phyloP scores from a whole-genome alignment of 2,113 vertebrate species.

The Poeciliopsis turrubarensis region DNA sequence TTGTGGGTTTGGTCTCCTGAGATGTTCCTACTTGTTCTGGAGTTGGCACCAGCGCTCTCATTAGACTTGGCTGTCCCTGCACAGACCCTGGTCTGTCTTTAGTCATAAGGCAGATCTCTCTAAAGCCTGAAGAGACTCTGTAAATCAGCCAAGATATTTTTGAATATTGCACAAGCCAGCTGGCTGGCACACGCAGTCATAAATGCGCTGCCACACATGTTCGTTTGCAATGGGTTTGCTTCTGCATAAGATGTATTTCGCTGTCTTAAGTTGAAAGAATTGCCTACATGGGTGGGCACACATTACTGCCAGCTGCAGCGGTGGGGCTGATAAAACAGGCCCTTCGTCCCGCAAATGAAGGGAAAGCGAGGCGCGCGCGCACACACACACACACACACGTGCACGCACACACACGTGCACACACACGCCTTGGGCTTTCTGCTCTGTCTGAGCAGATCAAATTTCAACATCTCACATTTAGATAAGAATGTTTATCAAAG shows the following conservation, averaged over 20 bases:
- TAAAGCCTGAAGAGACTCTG: constrained; percentile 60
- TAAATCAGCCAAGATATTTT: constrained; percentile 69
- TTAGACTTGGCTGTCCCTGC: constrained; percentile 56
- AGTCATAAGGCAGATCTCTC: constrained; percentile 68
- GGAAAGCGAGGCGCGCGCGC: constrained; percentile 43
- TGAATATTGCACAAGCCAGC: constrained; percentile 57
- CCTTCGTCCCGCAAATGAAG: constrained; percentile 60
- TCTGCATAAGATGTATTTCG: constrained; percentile 12
- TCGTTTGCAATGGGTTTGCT: constrained; percentile 4
- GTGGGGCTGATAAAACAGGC: constrained; percentile 69
- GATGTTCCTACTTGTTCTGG: constrained; percentile 22
- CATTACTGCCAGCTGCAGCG: constrained; percentile 66
- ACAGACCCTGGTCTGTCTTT: constrained; percentile 50
- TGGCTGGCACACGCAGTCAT: constrained; percentile 57
- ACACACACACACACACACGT: constrained; percentile 5
- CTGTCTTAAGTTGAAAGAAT: constrained; percentile 26
- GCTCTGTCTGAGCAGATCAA: constrained; percentile 59
- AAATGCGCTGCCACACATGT: constrained; percentile 4
- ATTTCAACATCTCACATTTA: constrained; percentile 65
- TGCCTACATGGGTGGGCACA: constrained; percentile 79
- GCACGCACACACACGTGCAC: no score
- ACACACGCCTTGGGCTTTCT: constrained; percentile 35
- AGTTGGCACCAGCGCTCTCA: constrained; percentile 52
- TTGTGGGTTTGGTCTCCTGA: constrained; percentile 4
- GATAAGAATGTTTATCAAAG: constrained; percentile 70